These are phyloP conservation scores for Kryptolebias marmoratus DNA, from an alignment of 2,113 vertebrate genomes.

Conservation along the genomic window DNA sequence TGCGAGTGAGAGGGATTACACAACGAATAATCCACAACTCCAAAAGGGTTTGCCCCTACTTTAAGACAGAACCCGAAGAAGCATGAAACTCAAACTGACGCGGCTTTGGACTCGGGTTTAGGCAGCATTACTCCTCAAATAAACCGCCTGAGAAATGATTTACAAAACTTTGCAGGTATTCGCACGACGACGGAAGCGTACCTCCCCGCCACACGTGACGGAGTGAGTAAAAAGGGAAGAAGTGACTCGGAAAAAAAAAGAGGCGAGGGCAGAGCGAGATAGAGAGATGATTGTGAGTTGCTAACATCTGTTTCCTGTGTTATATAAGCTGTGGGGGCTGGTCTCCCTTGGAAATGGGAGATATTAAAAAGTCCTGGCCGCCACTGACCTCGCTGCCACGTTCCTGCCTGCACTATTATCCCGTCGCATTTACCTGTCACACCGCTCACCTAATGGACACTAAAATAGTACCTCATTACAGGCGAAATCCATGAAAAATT, in stretches of 20 bases:
- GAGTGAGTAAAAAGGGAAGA: constrained; percentile 39
- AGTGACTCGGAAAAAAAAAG: constrained; percentile 26
- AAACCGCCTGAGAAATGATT: constrained; percentile 27
- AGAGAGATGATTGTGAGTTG: constrained; percentile 66
- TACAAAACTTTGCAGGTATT: constrained; percentile 16
- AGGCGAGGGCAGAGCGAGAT: neutral
- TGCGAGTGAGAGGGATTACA: constrained; percentile 48
- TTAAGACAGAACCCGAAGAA: neutral
- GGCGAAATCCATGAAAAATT: neutral
- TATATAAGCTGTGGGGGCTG: constrained; percentile 76
- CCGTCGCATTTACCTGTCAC: neutral
- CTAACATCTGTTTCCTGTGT: constrained; percentile 81
- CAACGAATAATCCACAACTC: constrained; percentile 59
- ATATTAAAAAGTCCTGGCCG: constrained; percentile 70
- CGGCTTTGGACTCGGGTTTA: constrained; percentile 4
- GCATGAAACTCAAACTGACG: constrained; percentile 6
- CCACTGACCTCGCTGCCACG: constrained; percentile 65
- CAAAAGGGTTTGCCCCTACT: constrained; percentile 18
- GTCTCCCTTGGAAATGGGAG: constrained; percentile 62
- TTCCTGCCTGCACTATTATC: constrained; percentile 18
- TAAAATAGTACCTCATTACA: neutral
- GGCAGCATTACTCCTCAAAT: constrained; percentile 17
- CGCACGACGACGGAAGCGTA: constrained; percentile 21
- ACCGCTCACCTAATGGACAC: neutral
- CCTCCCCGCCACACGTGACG: constrained; percentile 13